Evolutionary conservation across 2,113 vertebrate species (phyloP).

Genomic region (Datnioides undecimradiatus): DNA sequence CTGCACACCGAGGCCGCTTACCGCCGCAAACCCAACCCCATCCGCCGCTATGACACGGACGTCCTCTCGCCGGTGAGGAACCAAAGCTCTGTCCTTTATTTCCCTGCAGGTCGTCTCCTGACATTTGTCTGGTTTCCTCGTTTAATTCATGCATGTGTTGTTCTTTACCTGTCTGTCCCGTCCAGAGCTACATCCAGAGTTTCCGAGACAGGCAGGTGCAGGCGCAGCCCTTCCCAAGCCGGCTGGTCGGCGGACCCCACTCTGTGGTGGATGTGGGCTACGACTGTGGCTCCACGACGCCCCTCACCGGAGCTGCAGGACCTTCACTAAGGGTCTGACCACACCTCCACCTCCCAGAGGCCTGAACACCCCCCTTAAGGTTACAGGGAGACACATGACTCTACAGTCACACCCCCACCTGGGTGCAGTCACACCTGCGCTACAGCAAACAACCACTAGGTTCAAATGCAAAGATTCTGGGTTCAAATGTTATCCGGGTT

Average conservation of each 20-base stretch:
- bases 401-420: conserved; percentile 9
- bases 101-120: no score
- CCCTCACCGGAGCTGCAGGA: conserved; percentile 89
- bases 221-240: conserved; percentile 85
- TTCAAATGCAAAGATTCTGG: conserved; percentile 26
- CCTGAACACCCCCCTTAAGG: conserved; percentile 27
- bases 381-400: conserved; percentile 23
- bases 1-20: conserved; percentile 91
- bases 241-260: conserved; percentile 86
- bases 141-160: no score
- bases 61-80: conserved; percentile 94
- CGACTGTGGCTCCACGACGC: conserved; percentile 90
- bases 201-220: conserved; percentile 94
- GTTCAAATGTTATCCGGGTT: conserved; percentile 27
- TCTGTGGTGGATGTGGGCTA: conserved; percentile 91
- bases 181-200: conserved; percentile 98
- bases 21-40: conserved; percentile 95
- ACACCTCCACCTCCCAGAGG: not conserved
- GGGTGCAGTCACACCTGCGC: conserved; percentile 14
- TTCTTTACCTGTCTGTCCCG: not conserved
- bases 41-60: conserved; percentile 97
- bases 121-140: no score
- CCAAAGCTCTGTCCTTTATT: not conserved
- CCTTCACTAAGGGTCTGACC: conserved; percentile 87
- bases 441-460: not conserved